Percentiles rank a stretch among this genome's conserved stretches.
These are phyloP conservation scores for Xanthostigma xanthostigma DNA, from an alignment of 2,888 invertebrate genomes.

Conservation along the genomic window DNA sequence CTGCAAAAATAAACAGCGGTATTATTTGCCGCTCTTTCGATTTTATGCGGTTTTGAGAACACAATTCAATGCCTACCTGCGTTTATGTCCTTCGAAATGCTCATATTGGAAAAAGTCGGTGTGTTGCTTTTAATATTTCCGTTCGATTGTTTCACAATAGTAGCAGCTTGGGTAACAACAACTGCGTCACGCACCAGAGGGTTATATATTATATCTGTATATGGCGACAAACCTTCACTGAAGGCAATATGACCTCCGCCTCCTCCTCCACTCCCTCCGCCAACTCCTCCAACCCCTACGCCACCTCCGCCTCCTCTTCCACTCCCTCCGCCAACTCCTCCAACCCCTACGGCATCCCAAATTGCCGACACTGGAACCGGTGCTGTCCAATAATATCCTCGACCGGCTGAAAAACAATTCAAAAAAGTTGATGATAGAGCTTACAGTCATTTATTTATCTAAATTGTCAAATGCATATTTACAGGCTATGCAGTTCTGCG, in stretches of 20 bases:
- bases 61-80: conserved; percentile 22
- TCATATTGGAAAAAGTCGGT: conserved; percentile 16
- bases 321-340: background rate
- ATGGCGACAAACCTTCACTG: conserved; percentile 26
- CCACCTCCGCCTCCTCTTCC: conserved; percentile 15
- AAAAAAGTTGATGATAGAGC: too few relatives aligned
- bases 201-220: conserved; percentile 27
- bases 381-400: too few relatives aligned
- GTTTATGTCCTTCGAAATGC: conserved; percentile 33
- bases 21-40: too few relatives aligned
- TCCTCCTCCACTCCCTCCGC: background rate
- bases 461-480: too few relatives aligned
- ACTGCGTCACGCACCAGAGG: conserved; percentile 12
- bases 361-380: too few relatives aligned
- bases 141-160: conserved; percentile 9
- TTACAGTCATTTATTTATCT: too few relatives aligned
- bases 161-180: conserved; percentile 7
- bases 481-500: too few relatives aligned
- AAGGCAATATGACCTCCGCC: conserved; percentile 23
- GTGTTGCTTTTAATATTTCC: conserved; percentile 9
- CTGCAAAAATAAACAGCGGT: conserved; percentile 22
- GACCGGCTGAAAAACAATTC: conserved; percentile 6
- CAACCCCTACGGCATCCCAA: too few relatives aligned
- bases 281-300: too few relatives aligned
- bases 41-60: background rate